A percentile compares a stretch with the other conserved stretches of the same genome.
phyloP scores from a whole-genome alignment of 2,888 invertebrate species.

The Apomyelois bistriatella region DNA sequence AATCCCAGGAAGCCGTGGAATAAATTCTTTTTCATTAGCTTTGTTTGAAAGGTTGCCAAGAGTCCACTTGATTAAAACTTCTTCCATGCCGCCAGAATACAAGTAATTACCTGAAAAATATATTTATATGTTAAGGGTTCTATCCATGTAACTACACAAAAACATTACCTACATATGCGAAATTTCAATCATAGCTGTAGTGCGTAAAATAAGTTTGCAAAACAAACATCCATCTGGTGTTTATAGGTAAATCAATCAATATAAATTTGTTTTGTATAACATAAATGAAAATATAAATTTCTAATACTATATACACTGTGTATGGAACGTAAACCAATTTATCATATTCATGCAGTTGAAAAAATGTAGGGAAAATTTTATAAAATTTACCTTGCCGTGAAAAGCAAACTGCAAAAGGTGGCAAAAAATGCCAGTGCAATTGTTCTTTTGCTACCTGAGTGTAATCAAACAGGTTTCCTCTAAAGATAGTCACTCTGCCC shows the following conservation, averaged over 20 bases:
- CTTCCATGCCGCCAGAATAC: slow-evolving; percentile 69
- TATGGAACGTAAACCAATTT: no score
- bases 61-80: slow-evolving; percentile 71
- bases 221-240: no score
- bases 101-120: slow-evolving; percentile 57
- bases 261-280: no score
- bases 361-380: background rate
- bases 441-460: slow-evolving; percentile 50
- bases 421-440: slow-evolving; percentile 71
- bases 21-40: slow-evolving; percentile 56
- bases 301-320: no score
- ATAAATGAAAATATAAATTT: no score
- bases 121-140: background rate
- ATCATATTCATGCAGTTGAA: no score
- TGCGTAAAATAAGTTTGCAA: no score
- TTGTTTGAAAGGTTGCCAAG: slow-evolving; percentile 50
- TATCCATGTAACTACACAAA: background rate
- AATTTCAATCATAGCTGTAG: no score
- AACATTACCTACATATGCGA: no score
- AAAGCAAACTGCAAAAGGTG: slow-evolving; percentile 56
- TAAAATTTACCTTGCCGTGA: slow-evolving; percentile 54
- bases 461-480: slow-evolving; percentile 55
- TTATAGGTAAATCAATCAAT: no score
- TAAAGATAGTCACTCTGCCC: slow-evolving; percentile 53
- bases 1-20: slow-evolving; percentile 67